phyloP scores from a whole-genome alignment of 2,797 vertebrate species.

The Euthynnus affinis region DNA sequence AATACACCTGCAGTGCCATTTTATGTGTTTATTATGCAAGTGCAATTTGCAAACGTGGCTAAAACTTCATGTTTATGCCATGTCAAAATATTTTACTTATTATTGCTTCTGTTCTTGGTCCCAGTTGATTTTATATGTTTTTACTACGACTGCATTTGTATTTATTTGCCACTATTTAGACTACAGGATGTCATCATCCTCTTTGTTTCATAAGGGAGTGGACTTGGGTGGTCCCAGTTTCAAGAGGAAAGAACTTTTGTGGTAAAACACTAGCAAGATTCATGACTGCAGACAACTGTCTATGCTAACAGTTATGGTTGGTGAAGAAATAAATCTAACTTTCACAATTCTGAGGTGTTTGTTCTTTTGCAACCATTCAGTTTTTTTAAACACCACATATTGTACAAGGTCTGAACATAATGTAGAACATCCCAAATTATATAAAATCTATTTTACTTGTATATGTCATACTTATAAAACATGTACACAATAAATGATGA shows the following conservation, averaged over 20 bases:
- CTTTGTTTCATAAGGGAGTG: conserved; percentile 46
- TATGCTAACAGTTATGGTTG: conserved; percentile 53
- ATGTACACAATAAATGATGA: background rate
- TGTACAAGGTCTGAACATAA: too few relatives aligned
- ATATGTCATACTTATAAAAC: too few relatives aligned
- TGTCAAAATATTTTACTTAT: conserved; percentile 60
- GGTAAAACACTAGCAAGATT: conserved; percentile 50
- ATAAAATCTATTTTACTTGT: background rate
- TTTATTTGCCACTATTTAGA: conserved; percentile 81
- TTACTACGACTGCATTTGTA: conserved; percentile 72
- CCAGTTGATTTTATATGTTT: conserved; percentile 67
- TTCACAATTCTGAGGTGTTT: conserved; percentile 40
- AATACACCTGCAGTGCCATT: conserved; percentile 67
- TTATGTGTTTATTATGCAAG: conserved; percentile 67
- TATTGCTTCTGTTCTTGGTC: conserved; percentile 62
- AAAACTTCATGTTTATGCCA: conserved; percentile 41
- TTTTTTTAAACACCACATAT: background rate
- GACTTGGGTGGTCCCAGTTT: conserved; percentile 37
- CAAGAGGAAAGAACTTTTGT: conserved; percentile 38
- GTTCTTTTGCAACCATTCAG: background rate
- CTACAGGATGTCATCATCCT: conserved; percentile 45
- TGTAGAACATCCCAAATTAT: background rate
- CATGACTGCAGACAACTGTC: conserved; percentile 41
- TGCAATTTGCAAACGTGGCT: conserved; percentile 75
- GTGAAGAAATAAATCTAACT: conserved; percentile 77